Evolutionary conservation across 2,113 vertebrate species (phyloP), one percentile per base, ranked within the genome.

Genomic region (Condylura cristata): DNA sequence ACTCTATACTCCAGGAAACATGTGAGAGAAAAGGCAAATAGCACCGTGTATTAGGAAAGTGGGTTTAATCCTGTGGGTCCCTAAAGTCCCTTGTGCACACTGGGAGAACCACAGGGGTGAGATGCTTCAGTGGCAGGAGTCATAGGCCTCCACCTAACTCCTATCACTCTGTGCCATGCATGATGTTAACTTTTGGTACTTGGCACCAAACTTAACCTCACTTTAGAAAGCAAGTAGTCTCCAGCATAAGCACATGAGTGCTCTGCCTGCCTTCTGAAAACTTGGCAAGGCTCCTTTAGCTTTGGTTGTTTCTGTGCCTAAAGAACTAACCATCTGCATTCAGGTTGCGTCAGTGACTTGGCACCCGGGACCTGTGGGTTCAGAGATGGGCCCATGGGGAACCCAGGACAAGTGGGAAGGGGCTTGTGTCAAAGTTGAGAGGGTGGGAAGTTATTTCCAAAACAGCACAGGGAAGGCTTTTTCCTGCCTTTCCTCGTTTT

Each of bases 361-460:
- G 68, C 87, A 90, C 48, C 83, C 26, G 16, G 53, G 75, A 63
- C 58, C 58, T 26, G 32, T 34, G 39, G 6, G 4, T 70, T 95
- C 51, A 39, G 72, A 78, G 44, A 71, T 44, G 14, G 34, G 34
- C 48, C 61, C 26, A 0, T 2, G 16, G 5, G 44, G 28, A 92
- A 13, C 37, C 4, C 0, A 0, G 41, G 75, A 70, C 89, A 90
- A 86, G 60, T 63, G 46, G 78, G 72, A 60, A 70, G 70, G 65
- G 68, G 44, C 65, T 88, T 17, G 22, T 79, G 41, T 44, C 61
- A 65, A n/a, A 65, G 34, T 72, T 71, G 66, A 89, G 41, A 74
- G 20, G 72, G 66, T 51, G 37, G n/a, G 80, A 96, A 82, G 63
- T 90, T 70, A 60, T 61, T 76, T 85, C 44, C 20, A 58, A 41